Conservation (phyloP, 2,113 vertebrate genomes). For the Chloropsis cyanopogon region DNA sequence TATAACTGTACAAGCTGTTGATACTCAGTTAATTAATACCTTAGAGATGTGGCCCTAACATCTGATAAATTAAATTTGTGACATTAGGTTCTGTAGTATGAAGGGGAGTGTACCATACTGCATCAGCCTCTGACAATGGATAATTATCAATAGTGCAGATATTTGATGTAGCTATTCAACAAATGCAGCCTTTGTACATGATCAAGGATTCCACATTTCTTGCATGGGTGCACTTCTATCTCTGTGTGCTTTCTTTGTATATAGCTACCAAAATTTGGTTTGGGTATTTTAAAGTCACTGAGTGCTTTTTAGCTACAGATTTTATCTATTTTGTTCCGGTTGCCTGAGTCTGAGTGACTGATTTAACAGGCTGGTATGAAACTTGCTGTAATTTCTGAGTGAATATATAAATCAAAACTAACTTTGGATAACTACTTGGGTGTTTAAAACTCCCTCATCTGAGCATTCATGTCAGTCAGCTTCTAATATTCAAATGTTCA, state of each 20-base stretch:
- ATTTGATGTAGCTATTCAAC: not conserved
- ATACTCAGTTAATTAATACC: constrained; percentile 20
- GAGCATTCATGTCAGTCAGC: not conserved
- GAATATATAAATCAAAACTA: not conserved
- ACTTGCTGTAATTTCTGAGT: not conserved
- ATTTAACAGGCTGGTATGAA: not conserved
- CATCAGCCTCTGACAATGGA: not conserved
- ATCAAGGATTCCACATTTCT: not conserved
- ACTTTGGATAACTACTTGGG: not conserved
- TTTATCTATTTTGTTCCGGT: not conserved
- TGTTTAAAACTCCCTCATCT: not conserved
- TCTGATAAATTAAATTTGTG: constrained; percentile 14
- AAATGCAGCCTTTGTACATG: not conserved
- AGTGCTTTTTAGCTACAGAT: not conserved
- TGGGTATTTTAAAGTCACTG: not conserved
- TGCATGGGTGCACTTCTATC: not conserved
- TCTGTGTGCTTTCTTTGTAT: not conserved
- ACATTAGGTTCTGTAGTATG: not conserved
- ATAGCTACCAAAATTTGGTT: not conserved
- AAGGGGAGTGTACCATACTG: not conserved
- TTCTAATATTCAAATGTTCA: not conserved
- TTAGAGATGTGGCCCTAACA: not conserved
- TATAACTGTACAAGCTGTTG: not conserved
- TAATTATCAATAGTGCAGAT: not conserved
- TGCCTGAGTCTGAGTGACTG: not conserved